Conservation (phyloP, 2,797 vertebrate species). For the Huso huso region DNA sequence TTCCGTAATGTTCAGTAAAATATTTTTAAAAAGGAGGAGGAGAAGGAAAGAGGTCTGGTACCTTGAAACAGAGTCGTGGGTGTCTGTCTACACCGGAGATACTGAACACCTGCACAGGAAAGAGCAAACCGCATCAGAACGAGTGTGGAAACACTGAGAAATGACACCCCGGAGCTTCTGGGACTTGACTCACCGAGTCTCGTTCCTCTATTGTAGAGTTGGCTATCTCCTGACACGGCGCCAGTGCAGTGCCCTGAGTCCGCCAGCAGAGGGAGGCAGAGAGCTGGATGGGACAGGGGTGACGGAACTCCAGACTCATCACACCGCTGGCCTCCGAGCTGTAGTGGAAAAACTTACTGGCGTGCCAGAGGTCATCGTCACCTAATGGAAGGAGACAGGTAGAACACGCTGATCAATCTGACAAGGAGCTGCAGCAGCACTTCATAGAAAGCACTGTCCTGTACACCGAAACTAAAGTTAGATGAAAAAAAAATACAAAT, state of each 20-base stretch:
- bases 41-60: constrained; percentile 26
- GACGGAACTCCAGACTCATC: constrained; percentile 43
- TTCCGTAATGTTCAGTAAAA: too few species aligned
- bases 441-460: too few species aligned
- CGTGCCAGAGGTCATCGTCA: constrained; percentile 55
- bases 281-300: constrained; percentile 45
- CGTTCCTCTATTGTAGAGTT: constrained; percentile 48
- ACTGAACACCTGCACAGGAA: constrained; percentile 50
- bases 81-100: constrained; percentile 67
- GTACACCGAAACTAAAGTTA: too few species aligned
- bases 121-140: background rate
- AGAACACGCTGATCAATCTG: background rate
- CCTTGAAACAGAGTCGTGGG: constrained; percentile 80
- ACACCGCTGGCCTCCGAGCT: constrained; percentile 22
- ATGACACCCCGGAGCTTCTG: too few species aligned
- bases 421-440: too few species aligned
- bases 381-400: constrained; percentile 31
- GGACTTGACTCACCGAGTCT: constrained; percentile 43
- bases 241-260: constrained; percentile 18
- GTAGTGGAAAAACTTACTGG: constrained; percentile 35
- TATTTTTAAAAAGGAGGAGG: too few species aligned
- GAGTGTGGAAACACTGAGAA: background rate
- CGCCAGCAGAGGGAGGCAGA: constrained; percentile 72
- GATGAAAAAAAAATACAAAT: too few species aligned
- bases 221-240: constrained; percentile 50